Base-by-base conservation (phyloP, 2,113 vertebrate genomes). In the Globicephala melas region DNA sequence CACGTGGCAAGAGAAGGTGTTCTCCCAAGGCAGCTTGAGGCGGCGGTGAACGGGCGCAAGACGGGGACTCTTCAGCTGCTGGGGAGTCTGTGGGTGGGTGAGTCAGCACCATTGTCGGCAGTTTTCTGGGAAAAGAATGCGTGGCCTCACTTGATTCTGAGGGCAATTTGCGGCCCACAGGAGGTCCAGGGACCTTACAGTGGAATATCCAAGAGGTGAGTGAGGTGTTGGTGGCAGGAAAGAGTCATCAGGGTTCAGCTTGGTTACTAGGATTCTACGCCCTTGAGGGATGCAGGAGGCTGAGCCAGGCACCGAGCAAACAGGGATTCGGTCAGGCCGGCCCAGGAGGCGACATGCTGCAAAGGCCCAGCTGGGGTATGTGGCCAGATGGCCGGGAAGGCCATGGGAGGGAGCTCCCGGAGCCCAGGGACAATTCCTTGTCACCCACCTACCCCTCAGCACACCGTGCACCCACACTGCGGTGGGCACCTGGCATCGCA, bases 391-490 rank as follows among this genome's bases (percentile, higher is more conserved):
- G 53, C 33, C 1, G 8, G 36, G 55, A 55, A 38, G 53, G 38
- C 13, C 25, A 5, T 8, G 26, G 21, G 28, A 50, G 44, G 67
- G 18, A 20, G 20, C 17, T 18, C n/a, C 23, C 14, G 5, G 55
- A 58, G 60, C 65, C 23, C 14, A 73, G 28, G 23, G 25, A 73
- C 44, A 62, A 21, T 41, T 10, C 10, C 38, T n/a, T 2, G 8
- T 21, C 6, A 36, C 20, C 77, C 7, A 5, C 14, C 4, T 1
- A 5, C n/a, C 1, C 5, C 36, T 58, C 15, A 38, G 44, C 41
- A 21, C 1, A 9, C 31, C 0, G 0, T 17, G 15, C 21, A 18
- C 38, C 31, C 12, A 4, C 20, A 2, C 73, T 10, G 2, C 10
- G 21, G 10, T 5, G 20, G 71, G n/a, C 41, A 26, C 15, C 31